Conservation (phyloP, 1,140 invertebrate genomes). For the Bombyx mandarina region DNA sequence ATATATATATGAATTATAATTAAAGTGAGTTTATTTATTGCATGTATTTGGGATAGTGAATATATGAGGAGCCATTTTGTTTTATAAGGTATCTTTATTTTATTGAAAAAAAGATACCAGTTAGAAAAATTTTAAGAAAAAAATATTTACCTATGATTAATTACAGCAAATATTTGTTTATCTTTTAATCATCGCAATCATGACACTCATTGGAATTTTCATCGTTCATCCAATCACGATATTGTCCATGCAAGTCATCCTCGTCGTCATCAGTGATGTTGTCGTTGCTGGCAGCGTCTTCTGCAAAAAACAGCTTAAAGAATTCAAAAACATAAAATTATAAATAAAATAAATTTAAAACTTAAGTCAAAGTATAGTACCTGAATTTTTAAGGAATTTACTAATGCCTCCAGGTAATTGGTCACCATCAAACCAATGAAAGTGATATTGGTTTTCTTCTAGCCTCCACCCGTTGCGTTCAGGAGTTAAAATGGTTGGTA, state of each 20-base stretch:
- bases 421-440: conserved; percentile 22
- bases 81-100: conserved; percentile 1
- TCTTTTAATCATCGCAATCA: conserved; percentile 6
- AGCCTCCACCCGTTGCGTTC: conserved; percentile 24
- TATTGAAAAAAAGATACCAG: conserved; percentile 4
- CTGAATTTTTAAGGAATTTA: conserved; percentile 9
- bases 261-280: conserved; percentile 2
- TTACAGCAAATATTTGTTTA: conserved; percentile 2
- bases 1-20: conserved; percentile 1
- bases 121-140: conserved; percentile 5
- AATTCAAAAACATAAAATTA: conserved; percentile 9
- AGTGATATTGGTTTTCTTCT: conserved; percentile 16
- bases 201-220: conserved; percentile 8
- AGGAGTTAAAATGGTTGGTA: conserved; percentile 7
- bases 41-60: conserved; percentile 2
- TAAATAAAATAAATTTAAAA: conserved; percentile 6
- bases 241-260: conserved; percentile 8
- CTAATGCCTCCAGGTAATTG: conserved; percentile 14
- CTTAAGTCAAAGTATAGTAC: conserved; percentile 11
- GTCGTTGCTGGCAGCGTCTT: conserved; percentile 5
- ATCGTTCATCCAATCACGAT: conserved; percentile 7
- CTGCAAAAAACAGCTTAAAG: conserved; percentile 4
- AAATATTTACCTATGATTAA: conserved; percentile 7
- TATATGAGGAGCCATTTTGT: neutral
- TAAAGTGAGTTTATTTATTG: conserved; percentile 3